A percentile compares a stretch with the other conserved stretches of the same genome.
phyloP scores from a whole-genome alignment of 2,113 vertebrate species.

The Barnardius zonarius region DNA sequence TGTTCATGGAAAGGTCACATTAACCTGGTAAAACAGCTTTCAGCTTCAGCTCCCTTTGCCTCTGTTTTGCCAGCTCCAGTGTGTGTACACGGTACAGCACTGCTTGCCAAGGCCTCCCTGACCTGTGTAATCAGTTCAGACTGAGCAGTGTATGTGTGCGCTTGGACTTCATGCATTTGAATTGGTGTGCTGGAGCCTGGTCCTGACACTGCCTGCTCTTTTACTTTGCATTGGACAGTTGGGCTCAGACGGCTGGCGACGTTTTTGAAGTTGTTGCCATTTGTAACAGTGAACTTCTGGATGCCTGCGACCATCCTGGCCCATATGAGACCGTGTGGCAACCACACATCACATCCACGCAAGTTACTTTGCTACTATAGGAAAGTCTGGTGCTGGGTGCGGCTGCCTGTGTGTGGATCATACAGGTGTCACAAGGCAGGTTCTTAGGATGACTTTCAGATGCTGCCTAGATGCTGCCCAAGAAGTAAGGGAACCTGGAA shows the following conservation, averaged over 20 bases:
- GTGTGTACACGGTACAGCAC: neutral
- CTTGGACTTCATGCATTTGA: neutral
- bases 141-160: rapidly evolving
- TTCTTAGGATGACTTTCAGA: neutral
- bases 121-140: neutral
- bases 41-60: neutral
- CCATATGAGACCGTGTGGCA: neutral
- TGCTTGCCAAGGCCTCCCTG: neutral
- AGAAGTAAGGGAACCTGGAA: neutral
- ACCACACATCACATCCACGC: neutral
- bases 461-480: neutral
- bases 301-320: neutral
- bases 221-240: neutral
- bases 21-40: neutral
- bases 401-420: neutral
- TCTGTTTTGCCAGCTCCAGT: neutral
- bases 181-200: neutral
- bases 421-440: neutral
- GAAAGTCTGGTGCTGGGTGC: neutral
- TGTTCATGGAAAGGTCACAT: neutral
- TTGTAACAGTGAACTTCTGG: neutral
- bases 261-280: neutral
- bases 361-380: neutral
- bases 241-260: neutral
- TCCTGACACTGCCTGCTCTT: neutral